phyloP scores from a whole-genome alignment of 2,888 invertebrate species.

The Philereme vetulata region DNA sequence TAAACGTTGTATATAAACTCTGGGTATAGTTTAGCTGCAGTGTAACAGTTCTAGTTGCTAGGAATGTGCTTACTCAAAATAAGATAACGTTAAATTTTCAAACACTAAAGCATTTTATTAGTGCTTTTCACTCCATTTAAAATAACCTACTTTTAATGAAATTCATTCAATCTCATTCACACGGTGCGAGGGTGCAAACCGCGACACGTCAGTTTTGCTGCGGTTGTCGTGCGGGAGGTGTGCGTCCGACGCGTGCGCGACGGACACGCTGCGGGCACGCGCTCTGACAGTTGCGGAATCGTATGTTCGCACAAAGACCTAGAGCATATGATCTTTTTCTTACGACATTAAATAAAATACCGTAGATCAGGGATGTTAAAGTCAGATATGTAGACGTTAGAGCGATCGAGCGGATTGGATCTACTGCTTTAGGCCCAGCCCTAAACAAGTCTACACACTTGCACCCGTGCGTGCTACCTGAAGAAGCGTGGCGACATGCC shows the following conservation, averaged over 20 bases:
- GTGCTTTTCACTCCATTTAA: not conserved
- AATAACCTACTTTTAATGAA: conserved; percentile 28
- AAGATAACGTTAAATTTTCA: too few species aligned
- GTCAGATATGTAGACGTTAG: too few species aligned
- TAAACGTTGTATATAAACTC: too few species aligned
- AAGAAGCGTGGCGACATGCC: too few species aligned
- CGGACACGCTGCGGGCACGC: conserved; percentile 36
- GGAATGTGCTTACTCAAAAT: too few species aligned
- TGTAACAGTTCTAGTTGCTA: too few species aligned
- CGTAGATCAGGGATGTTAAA: too few species aligned
- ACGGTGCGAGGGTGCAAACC: conserved; percentile 29
- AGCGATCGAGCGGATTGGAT: too few species aligned
- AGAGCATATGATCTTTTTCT: conserved; percentile 9
- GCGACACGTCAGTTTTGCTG: conserved; percentile 34
- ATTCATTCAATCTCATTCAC: conserved; percentile 29
- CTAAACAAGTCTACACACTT: too few species aligned
- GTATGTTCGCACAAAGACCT: conserved; percentile 23
- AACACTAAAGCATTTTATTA: not conserved
- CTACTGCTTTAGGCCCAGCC: too few species aligned
- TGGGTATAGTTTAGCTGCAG: too few species aligned
- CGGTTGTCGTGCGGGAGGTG: conserved; percentile 27
- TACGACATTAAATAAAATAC: not conserved
- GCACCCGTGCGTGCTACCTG: too few species aligned
- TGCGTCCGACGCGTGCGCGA: conserved; percentile 22
- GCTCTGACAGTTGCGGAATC: conserved; percentile 41